Base-by-base conservation (phyloP, 2,888 invertebrate species). In the Diplazon laetatorius region DNA sequence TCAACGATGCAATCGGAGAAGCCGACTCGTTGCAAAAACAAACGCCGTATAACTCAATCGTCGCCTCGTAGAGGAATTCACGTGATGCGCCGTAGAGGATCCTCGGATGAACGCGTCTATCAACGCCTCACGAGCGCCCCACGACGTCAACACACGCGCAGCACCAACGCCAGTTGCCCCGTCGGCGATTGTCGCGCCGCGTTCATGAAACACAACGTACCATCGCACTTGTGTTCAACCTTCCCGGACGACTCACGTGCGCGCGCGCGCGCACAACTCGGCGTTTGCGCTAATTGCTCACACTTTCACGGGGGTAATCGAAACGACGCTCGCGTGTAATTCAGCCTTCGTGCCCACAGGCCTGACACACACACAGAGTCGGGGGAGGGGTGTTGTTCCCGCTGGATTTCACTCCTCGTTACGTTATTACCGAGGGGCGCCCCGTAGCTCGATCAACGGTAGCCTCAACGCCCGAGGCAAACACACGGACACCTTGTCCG, bases 231-330 rank as follows among this genome's bases (percentile, higher is more conserved):
- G n/a, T n/a, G n/a, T n/a, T n/a, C n/a, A n/a, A n/a, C n/a, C n/a
- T n/a, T n/a, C n/a, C n/a, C n/a, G n/a, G n/a, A n/a, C n/a, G n/a
- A n/a, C n/a, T n/a, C n/a, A n/a, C n/a, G n/a, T n/a, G n/a, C n/a
- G n/a, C 60, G 37, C 48, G 50, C 37, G 2, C 37, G 37, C 42
- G n/a, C 42, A 60, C 30, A 30, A 30, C 70, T 70, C 70, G 30
- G 46, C 37, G 66, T 75, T 75, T 71, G 66, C n/a, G n/a, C 78
- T 78, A 78, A 78, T 78, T 78, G 78, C 60, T 78, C 78, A 74
- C 78, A 75, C 78, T 78, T 78, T 78, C 78, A 75, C 78, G 78
- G 72, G 75, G 72, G 75, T 73, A 80, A 78, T 75, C 77, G 75
- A 80, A 69, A 74, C 73, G 77, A 74, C 73, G 77, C 10, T 65